A percentile compares a stretch with the other conserved stretches of the same genome.
Conservation (phyloP, 2,888 invertebrate genomes). For the Epirrita christyi region DNA sequence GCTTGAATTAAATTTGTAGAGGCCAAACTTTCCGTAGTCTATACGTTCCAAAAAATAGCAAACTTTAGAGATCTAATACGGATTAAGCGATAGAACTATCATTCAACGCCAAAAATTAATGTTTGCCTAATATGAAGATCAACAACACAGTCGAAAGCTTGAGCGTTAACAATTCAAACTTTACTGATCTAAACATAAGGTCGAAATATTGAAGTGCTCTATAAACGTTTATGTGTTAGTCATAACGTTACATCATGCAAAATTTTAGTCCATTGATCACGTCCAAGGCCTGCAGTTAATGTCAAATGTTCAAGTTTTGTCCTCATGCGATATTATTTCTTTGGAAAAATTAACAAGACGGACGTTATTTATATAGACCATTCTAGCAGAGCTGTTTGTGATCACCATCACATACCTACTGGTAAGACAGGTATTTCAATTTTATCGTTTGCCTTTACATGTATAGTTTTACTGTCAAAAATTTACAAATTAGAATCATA, state of each 20-base stretch:
- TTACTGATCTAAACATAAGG: conserved; percentile 4
- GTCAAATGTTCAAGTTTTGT: conserved; percentile 33
- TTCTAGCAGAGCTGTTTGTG: not conserved
- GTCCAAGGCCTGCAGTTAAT: conserved; percentile 38
- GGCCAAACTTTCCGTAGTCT: not conserved
- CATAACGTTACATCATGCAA: conserved; percentile 40
- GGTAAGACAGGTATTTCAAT: no score
- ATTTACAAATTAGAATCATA: no score
- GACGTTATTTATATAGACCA: not conserved
- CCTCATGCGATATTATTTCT: conserved; percentile 15
- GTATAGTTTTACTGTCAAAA: not conserved
- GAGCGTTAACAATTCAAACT: conserved; percentile 7
- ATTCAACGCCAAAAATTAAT: not conserved
- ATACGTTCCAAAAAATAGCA: not conserved
- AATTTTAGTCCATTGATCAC: conserved; percentile 39
- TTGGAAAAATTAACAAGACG: not conserved
- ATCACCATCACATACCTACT: no score
- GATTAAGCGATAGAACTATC: not conserved
- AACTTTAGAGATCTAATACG: not conserved
- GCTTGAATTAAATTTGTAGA: not conserved
- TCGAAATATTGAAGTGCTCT: conserved; percentile 6
- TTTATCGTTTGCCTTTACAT: not conserved
- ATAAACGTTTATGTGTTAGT: conserved; percentile 27
- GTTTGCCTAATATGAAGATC: conserved; percentile 9
- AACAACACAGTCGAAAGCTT: conserved; percentile 13